phyloP scores from a whole-genome alignment of 2,113 vertebrate genomes.

The Otocyon megalotis region DNA sequence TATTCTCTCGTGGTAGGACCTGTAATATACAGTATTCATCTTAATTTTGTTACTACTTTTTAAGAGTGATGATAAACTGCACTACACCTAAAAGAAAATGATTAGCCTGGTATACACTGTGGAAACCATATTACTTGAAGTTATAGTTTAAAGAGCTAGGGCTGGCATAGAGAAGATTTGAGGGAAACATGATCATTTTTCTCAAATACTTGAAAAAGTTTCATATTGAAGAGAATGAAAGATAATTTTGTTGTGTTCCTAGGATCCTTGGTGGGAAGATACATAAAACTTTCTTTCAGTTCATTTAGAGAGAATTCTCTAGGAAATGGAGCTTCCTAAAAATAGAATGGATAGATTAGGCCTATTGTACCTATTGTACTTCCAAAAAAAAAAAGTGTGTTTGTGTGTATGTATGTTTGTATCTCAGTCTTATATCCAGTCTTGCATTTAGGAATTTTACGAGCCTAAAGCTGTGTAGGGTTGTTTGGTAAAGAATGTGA shows the following conservation, averaged over 20 bases:
- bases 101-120: background rate
- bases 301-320: background rate
- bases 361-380: background rate
- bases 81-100: background rate
- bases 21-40: background rate
- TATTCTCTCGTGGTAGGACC: background rate
- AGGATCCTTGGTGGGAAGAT: background rate
- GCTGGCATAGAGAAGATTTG: background rate
- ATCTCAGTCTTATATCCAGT: background rate
- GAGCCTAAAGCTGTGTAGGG: background rate
- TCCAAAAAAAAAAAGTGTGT: background rate
- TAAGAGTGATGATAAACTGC: background rate
- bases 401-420: background rate
- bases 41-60: background rate
- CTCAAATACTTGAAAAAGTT: background rate
- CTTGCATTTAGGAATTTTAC: conserved; percentile 10
- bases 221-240: background rate
- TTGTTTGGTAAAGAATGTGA: background rate
- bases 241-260: background rate
- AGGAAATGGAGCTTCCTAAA: background rate
- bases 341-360: background rate
- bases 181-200: background rate
- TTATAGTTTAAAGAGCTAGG: background rate
- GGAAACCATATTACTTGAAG: background rate
- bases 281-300: background rate